Evolutionary conservation across 2,797 vertebrate genomes (phyloP).

Genomic region (Onychomys torridus): DNA sequence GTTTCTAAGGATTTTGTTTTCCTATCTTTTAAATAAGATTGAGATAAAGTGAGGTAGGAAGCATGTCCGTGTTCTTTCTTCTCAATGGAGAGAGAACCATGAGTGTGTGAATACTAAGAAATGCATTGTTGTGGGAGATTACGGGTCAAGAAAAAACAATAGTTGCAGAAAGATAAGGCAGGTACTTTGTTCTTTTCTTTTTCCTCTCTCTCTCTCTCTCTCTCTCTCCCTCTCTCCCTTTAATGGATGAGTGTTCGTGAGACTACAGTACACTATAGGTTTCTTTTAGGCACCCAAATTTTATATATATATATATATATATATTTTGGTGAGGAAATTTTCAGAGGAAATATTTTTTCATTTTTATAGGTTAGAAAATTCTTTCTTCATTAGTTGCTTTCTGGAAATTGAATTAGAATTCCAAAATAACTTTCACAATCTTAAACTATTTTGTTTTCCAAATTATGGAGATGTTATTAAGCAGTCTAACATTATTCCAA

Average conservation of each 20-base stretch:
- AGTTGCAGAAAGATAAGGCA: neutral
- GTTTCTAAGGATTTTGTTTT: neutral
- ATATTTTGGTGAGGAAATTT: neutral
- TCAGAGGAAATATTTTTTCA: neutral
- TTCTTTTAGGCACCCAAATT: neutral
- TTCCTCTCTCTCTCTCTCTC: neutral
- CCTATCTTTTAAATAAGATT: neutral
- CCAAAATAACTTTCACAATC: neutral
- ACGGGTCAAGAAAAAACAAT: neutral
- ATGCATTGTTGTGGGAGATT: neutral
- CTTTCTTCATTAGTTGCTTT: neutral
- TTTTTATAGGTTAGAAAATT: neutral
- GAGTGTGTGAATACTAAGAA: neutral
- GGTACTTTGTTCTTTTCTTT: neutral
- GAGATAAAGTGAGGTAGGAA: neutral
- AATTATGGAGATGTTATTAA: neutral
- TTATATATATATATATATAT: too few relatives aligned
- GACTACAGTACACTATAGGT: neutral
- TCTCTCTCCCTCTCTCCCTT: neutral
- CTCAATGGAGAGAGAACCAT: neutral
- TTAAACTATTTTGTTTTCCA: neutral
- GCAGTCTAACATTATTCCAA: neutral
- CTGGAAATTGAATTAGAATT: constrained; percentile 21
- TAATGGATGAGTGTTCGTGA: neutral
- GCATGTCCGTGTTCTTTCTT: accelerated